phyloP scores from a whole-genome alignment of 2,113 vertebrate species.

The Amphilophus citrinellus region DNA sequence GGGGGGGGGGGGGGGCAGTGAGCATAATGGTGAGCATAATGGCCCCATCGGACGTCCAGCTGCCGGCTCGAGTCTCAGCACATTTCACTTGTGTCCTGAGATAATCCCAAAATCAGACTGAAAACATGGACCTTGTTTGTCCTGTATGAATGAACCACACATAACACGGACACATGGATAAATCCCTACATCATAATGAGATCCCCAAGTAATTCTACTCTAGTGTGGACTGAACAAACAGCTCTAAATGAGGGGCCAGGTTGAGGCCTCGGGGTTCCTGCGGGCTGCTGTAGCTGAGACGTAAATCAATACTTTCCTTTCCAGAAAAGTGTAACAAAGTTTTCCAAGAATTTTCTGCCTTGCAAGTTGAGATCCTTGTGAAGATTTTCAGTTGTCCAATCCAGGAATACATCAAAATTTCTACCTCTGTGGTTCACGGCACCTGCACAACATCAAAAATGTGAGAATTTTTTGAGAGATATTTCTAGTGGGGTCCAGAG shows the following conservation, averaged over 20 bases:
- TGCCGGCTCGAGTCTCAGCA: not conserved
- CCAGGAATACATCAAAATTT: not conserved
- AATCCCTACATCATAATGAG: conserved; percentile 8
- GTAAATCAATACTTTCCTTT: not conserved
- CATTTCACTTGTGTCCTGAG: not conserved
- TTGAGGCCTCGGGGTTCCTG: not conserved
- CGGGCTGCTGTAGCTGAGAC: not conserved
- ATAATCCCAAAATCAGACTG: not conserved
- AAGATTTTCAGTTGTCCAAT: not conserved
- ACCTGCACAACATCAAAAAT: no score
- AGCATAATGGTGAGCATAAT: no score
- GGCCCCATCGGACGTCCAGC: not conserved
- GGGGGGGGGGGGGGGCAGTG: no score
- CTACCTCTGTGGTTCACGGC: no score
- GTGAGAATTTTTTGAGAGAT: no score
- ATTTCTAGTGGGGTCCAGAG: no score
- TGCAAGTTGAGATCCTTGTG: not conserved
- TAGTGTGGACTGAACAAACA: not conserved
- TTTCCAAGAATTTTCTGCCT: not conserved
- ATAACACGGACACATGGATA: not conserved
- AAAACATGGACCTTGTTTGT: not conserved
- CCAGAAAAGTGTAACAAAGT: not conserved
- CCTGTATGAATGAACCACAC: not conserved
- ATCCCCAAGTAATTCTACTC: not conserved
- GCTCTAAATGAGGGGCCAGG: not conserved